A percentile compares a stretch with the other conserved stretches of the same genome.
phyloP scores from a whole-genome alignment of 2,113 vertebrate species.

The Arenaria interpres region DNA sequence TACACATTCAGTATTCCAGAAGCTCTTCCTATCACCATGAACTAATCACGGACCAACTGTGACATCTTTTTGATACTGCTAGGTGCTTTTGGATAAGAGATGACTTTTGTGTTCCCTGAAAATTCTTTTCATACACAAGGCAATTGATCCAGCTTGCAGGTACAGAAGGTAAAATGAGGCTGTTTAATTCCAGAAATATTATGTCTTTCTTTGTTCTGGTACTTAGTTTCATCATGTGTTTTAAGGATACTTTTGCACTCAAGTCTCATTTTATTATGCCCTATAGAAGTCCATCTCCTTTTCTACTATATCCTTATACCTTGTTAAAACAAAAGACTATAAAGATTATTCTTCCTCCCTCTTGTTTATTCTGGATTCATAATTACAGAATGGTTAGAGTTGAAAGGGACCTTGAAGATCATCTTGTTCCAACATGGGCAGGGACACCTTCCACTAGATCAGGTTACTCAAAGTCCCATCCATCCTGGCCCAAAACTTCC shows the following conservation, averaged over 20 bases:
- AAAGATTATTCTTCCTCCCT: not conserved
- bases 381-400: not conserved
- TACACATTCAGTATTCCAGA: not conserved
- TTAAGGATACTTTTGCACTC: not conserved
- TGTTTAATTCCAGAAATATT: not conserved
- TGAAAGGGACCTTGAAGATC: not conserved
- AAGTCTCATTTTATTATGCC: not conserved
- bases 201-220: not conserved
- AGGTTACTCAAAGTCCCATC: not conserved
- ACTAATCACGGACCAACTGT: not conserved
- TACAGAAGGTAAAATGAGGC: not conserved
- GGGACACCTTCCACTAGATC: not conserved
- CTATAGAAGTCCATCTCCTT: not conserved
- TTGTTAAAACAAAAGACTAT: not conserved
- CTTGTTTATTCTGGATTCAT: not conserved
- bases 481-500: not conserved
- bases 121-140: not conserved
- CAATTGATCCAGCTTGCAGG: not conserved
- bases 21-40: not conserved
- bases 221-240: not conserved
- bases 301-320: not conserved
- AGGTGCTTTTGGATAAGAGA: not conserved
- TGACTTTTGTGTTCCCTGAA: not conserved
- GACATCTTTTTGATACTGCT: not conserved
- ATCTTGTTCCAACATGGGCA: not conserved